Percentiles rank a stretch among this genome's conserved stretches.
phyloP scores from a whole-genome alignment of 2,113 vertebrate species.

The Oreocharis arfaki region DNA sequence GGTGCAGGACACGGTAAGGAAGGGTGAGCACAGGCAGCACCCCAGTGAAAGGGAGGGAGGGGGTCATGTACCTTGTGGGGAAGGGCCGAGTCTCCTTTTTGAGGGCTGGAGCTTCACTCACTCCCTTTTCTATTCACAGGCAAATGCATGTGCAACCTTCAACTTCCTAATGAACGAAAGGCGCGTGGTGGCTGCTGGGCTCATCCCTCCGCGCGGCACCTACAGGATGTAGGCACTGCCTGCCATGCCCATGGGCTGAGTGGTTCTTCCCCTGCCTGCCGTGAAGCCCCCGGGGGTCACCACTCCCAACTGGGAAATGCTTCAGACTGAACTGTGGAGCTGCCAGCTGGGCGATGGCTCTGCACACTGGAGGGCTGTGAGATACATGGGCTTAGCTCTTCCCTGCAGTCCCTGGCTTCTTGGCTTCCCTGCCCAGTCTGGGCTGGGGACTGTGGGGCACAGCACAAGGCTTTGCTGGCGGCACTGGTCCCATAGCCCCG shows the following conservation, averaged over 20 bases:
- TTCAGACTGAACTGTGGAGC: not conserved
- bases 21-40: not conserved
- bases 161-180: constrained; percentile 88
- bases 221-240: not conserved
- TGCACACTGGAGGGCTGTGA: not conserved
- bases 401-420: not conserved
- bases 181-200: constrained; percentile 79
- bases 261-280: not conserved
- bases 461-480: not conserved
- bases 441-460: not conserved
- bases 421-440: not conserved
- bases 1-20: constrained; percentile 91
- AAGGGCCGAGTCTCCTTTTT: not conserved
- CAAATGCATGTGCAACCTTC: constrained; percentile 95
- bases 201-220: constrained; percentile 80
- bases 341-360: not conserved
- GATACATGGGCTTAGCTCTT: rapidly evolving
- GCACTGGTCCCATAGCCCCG: not conserved
- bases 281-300: rapidly evolving
- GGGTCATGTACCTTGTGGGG: rapidly evolving
- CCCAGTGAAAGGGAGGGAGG: not conserved
- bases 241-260: rapidly evolving
- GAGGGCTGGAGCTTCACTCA: not conserved
- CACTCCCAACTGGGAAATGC: rapidly evolving
- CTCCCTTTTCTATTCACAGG: constrained; percentile 64